Evolutionary conservation across 2,888 invertebrate species (phyloP), one percentile per base, ranked within the genome.

Genomic region (Apomyelois bistriatella): DNA sequence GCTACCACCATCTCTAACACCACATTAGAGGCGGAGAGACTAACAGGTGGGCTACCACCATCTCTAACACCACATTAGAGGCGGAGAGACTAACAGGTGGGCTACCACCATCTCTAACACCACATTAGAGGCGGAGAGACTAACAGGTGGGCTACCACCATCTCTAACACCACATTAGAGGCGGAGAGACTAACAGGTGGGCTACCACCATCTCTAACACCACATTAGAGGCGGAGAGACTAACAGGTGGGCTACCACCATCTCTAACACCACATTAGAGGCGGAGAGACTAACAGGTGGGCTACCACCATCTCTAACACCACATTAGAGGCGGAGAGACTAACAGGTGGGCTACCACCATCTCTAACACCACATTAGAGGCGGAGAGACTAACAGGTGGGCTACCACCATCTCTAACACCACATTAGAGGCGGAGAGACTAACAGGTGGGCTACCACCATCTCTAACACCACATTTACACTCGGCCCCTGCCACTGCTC

Each of bases 11-110:
- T 28, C 28, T 28, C 28, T 28, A 28, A n/a, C n/a, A n/a, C n/a
- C n/a, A n/a, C n/a, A n/a, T n/a, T n/a, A 90, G 75, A 84, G 82
- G 55, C 66, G 89, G 9, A 67, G 89, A 22, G 89, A 90, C 55
- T 90, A 68, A 55, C 28, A 28, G 49, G 49, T 28, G 40, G 0
- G 40, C 2, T 15, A 10, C 10, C 1, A 28, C 4, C 7, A 5
- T 28, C 28, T 28, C 28, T 28, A 28, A n/a, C n/a, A n/a, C n/a
- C n/a, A n/a, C n/a, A n/a, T n/a, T n/a, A 89, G 75, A 84, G 82
- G 55, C 66, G 89, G 9, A 67, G 89, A 28, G 28, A 28, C 7
- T 28, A 28, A 28, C 28, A 22, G 49, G 49, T 17, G 38, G 1
- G 38, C 1, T 13, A 7, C 7, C 4, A 28, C 4, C 7, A 5